Base-by-base conservation (phyloP, 2,888 invertebrate genomes). In the Caenorhabditis angaria region DNA sequence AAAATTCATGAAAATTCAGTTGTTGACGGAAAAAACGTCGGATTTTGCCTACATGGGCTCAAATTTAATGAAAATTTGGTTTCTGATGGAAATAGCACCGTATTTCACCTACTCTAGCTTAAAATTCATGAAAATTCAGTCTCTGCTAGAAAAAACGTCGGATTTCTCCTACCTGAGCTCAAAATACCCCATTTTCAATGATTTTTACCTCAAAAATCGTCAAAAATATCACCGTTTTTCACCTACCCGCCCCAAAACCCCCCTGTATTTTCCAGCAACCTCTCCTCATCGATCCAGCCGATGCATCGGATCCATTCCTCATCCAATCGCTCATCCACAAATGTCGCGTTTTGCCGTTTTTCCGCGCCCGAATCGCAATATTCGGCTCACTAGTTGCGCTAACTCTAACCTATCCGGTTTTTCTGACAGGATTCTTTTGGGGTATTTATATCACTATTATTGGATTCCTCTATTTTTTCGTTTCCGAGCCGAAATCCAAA, bases 391-490 rank as follows among this genome's bases (percentile, higher is more conserved):
- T 83, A 10, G 56, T 80, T 10, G 78, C 81, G 1, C 25, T 82
- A 18, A 80, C 83, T 2, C 41, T 78, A 28, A 62, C 64, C 0
- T 74, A 61, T 65, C 80, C 81, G n/a, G 83, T 76, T 1, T 85
- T 85, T 58, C 27, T 83, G 22, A 75, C 78, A 12, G 85, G 85
- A 6, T 20, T 85, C 14, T 48, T 83, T 12, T 83, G 82, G 80
- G 85, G 85, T 27, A 58, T 85, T 50, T 85, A 85, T 64, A 35
- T 82, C 4, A 82, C 84, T 5, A 62, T 81, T 51, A 72, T 82
- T 56, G 66, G 75, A 12, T 85, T 85, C 63, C 70, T 85, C 5
- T 83, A 82, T 76, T 71, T 82, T 50, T 85, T 85, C 61, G 85
- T 85, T 32, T 84, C 85, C 14, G 85, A 85, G 27, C 84, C 84